Evolutionary conservation across 2,797 vertebrate genomes (phyloP), one percentile per base, ranked within the genome.

Genomic region (Rhynchotus rufescens): DNA sequence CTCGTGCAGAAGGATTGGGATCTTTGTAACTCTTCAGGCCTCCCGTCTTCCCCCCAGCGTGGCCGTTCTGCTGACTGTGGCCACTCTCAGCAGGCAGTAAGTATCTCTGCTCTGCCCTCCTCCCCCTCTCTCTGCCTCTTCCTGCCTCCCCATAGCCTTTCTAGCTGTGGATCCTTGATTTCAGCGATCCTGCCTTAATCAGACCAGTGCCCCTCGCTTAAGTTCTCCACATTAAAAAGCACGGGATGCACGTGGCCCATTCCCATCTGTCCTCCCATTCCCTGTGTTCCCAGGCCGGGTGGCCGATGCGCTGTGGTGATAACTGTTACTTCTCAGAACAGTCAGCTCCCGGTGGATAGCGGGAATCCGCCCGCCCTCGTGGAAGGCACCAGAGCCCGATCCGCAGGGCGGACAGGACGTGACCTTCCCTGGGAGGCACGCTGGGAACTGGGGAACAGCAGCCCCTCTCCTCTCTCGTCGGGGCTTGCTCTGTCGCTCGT

Each of bases 401-500:
- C 94, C 38, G 74, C 93, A 44, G 57, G 71, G 38, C 52, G 42
- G 86, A 86, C 91, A 1, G 1, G 73, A 23, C 25, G 12, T 80
- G 80, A 78, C n/a, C 32, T 88, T 84, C 89, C 82, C 69, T 94
- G 94, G 92, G 90, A 94, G 34, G 92, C 89, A 77, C 80, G 36
- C 25, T 83, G 28, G 64, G 67, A 82, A 72, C 44, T 4, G 26
- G 76, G 89, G 81, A 95, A 83, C 74, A 42, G 73, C 76, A 72
- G 54, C 84, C 9, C 61, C 65, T 74, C 73, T 87, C 73, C 57
- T 67, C 75, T 72, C 49, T 54, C 92, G 90, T 89, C 88, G 94
- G 75, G 73, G 88, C 89, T 77, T 79, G 83, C 81, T 92, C 86
- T 71, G 76, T 93, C 80, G 57, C 91, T 88, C 51, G 66, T 67